Base-by-base conservation (phyloP, 1,140 invertebrate genomes). In the Hestina assimilis region DNA sequence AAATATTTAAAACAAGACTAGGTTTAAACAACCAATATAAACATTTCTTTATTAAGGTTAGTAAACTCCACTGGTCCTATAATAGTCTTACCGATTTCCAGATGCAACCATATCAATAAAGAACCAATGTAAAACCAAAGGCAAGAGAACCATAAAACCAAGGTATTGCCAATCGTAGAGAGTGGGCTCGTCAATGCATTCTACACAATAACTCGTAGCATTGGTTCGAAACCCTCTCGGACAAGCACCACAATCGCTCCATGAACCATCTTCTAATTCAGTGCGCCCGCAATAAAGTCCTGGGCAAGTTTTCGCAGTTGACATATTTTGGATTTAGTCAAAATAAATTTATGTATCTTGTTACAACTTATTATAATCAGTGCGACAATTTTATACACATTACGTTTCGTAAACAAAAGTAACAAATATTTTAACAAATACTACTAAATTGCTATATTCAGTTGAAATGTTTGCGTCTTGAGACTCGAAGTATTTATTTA, bases 151-250 rank as follows among this genome's bases (percentile, higher is more conserved):
- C 95, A 98, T 98, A 72, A 98, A 99, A 1, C 96, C 95, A 9
- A 99, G 89, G 85, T 98, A 99, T 1, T 98, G 90, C 94, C 96
- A 97, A 75, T 98, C 97, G 75, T 99, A 98, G n/a, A 97, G 91
- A 21, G 91, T 89, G 0, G 96, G 94, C 11, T 89, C 87, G 50
- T 95, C 93, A 2, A 92, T 89, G 76, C 97, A 99, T 4, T 91
- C 92, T 17, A 92, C 85, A 83, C 97, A 99, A 4, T 87, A 84
- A 52, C 81, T 85, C 1, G 79, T 70, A 0, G 75, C 79, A 61
- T 83, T 90, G 0, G 83, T 87, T 1, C 85, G 71, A 23, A 69
- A 97, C 0, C 96, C 97, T 58, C 96, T 86, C 0, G 96, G 95
- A 83, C 97, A 98, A 0, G 96, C 93, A 7, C 96, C 94, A 75